These are phyloP conservation scores for Ranitomeya variabilis DNA, from an alignment of 2,113 vertebrate species.

Conservation along the genomic window DNA sequence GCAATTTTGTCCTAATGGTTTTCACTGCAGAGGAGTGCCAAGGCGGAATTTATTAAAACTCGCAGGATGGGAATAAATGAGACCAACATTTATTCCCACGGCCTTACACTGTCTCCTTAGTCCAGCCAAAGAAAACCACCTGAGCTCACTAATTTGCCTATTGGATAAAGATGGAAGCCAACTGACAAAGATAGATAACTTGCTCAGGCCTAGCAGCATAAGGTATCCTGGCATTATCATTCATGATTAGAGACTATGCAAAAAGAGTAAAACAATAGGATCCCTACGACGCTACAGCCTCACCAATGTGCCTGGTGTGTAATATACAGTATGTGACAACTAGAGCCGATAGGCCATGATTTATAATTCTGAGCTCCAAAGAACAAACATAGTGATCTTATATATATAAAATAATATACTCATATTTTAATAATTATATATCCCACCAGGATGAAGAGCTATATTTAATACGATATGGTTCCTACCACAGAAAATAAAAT, in stretches of 20 bases:
- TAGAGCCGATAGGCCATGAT: not conserved
- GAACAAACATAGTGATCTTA: not conserved
- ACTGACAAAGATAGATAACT: constrained; percentile 38
- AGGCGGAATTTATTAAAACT: constrained; percentile 53
- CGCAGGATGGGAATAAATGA: constrained; percentile 47
- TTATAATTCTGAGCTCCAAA: not conserved
- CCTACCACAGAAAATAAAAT: not conserved
- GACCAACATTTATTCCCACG: constrained; percentile 50
- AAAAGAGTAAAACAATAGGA: constrained; percentile 4
- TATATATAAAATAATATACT: not conserved
- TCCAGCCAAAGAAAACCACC: constrained; percentile 51
- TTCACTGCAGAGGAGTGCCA: constrained; percentile 46
- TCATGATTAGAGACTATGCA: not conserved
- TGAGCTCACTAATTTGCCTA: constrained; percentile 48
- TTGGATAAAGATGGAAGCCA: constrained; percentile 7
- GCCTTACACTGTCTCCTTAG: constrained; percentile 18
- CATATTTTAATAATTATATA: not conserved
- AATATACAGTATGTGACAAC: not conserved
- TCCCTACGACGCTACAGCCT: not conserved
- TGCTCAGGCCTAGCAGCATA: not conserved
- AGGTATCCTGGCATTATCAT: constrained; percentile 19
- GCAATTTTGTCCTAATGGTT: constrained; percentile 47
- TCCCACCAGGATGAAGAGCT: not conserved
- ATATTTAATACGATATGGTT: not conserved
- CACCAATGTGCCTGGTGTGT: not conserved